Conservation (phyloP, 1,140 invertebrate species). For the Limonius californicus region DNA sequence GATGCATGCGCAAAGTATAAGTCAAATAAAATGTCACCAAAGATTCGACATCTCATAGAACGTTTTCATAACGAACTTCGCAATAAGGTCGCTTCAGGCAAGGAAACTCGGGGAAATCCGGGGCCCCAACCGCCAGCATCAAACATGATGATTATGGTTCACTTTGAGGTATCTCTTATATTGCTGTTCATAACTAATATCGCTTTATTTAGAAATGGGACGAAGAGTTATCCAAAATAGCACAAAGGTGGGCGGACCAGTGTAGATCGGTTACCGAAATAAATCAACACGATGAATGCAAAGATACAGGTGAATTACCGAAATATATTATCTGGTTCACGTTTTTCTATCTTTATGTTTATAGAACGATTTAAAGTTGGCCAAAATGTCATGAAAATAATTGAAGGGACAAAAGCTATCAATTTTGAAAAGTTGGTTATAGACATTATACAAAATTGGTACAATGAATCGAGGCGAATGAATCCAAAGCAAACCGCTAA, state of each 20-base stretch:
- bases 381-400: conserved; percentile 44
- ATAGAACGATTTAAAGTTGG: conserved; percentile 39
- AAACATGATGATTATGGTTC: too few relatives aligned
- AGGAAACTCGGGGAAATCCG: conserved; percentile 48
- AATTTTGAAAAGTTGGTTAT: too few relatives aligned
- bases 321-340: too few relatives aligned
- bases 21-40: too few relatives aligned
- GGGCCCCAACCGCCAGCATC: conserved; percentile 49
- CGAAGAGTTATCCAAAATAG: conserved; percentile 56
- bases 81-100: conserved; percentile 48
- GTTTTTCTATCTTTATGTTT: too few relatives aligned
- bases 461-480: too few relatives aligned
- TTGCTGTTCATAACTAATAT: too few relatives aligned
- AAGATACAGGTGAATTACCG: conserved; percentile 50
- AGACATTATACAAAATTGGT: too few relatives aligned
- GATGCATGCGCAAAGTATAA: too few relatives aligned
- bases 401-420: too few relatives aligned
- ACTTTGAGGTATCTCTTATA: too few relatives aligned
- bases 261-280: conserved; percentile 44
- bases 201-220: conserved; percentile 62
- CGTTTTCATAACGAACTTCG: conserved; percentile 51
- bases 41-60: conserved; percentile 24
- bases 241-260: conserved; percentile 60
- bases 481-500: too few relatives aligned
- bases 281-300: conserved; percentile 53